phyloP scores from a whole-genome alignment of 2,113 vertebrate species.

The Clinocottus analis region DNA sequence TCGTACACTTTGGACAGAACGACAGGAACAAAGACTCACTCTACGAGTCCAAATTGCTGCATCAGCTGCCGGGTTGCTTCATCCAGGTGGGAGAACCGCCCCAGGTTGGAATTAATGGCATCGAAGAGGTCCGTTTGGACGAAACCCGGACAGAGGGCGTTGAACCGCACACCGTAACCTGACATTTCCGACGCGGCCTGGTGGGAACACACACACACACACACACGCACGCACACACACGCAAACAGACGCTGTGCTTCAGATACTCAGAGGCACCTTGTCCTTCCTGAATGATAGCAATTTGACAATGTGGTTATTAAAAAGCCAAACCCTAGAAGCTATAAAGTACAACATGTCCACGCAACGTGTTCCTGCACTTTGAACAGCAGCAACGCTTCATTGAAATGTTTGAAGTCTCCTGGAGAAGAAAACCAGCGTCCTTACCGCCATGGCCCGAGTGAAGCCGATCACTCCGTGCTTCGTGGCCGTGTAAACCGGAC shows the following conservation, averaged over 20 bases:
- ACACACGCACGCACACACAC: background rate
- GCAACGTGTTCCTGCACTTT: too few relatives aligned
- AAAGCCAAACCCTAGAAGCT: too few relatives aligned
- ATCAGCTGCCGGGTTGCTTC: fast-evolving
- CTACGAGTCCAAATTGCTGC: slow-evolving; percentile 20
- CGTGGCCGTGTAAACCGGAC: slow-evolving; percentile 81
- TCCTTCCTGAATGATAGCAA: too few relatives aligned
- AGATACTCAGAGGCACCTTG: too few relatives aligned
- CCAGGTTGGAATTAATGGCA: slow-evolving; percentile 2
- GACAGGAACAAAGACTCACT: slow-evolving; percentile 58
- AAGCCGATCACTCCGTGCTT: slow-evolving; percentile 81
- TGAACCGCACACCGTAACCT: slow-evolving; percentile 77
- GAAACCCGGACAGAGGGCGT: slow-evolving; percentile 77
- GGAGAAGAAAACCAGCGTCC: background rate
- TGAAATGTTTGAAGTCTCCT: too few relatives aligned
- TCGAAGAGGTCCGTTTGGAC: slow-evolving; percentile 68
- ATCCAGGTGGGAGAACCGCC: slow-evolving; percentile 45
- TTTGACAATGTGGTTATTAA: too few relatives aligned
- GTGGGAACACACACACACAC: background rate
- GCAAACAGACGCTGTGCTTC: too few relatives aligned
- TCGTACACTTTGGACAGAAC: background rate
- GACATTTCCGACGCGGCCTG: slow-evolving; percentile 53
- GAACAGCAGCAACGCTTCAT: too few relatives aligned
- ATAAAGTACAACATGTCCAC: too few relatives aligned
- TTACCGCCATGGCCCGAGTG: slow-evolving; percentile 70